Evolutionary conservation across 2,888 invertebrate genomes (phyloP), one percentile per base, ranked within the genome.

Genomic region (Abscondita cerata): DNA sequence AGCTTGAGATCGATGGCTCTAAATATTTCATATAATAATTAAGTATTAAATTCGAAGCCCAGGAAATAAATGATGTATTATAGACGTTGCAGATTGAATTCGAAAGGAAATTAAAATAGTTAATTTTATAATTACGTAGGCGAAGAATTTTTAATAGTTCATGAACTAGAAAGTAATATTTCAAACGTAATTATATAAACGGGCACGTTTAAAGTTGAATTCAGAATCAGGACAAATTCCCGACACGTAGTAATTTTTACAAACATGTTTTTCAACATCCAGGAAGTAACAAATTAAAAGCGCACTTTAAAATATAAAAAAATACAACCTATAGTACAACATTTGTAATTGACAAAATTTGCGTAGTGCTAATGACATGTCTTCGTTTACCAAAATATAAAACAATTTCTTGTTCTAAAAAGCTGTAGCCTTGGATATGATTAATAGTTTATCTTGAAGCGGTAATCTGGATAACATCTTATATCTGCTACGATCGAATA

Each of bases 381-480:
- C 48, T 48, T 48, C 12, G 9, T 12, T 16, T 44, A 44, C 5
- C n/a, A 19, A 18, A 44, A 15, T 25, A 25, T 6, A 25, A 4
- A 25, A 25, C 25, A 25, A 25, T 25, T 2, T 25, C 25, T 25
- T 25, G 25, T 25, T 25, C 13, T 38, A 38, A 15, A 44, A 38
- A 25, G 40, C 52, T 50, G 46, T 59, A 53, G 53, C 59, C 59
- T 59, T 59, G 59, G 48, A 41, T 53, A 48, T 53, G 53, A 59
- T 54, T 54, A 40, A 62, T 58, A 53, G 58, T 54, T 62, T 62
- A 54, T 58, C 15, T 11, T 11, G 18, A 44, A 62, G 64, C 54
- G 46, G 58, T 59, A 60, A 67, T 67, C 64, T 64, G 58, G 62
- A 61, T 63, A 66, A 57, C 59, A 64, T 62, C 54, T 64, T 53